These are phyloP conservation scores for Parelbella ahira DNA, from an alignment of 2,888 invertebrate species.

Conservation along the genomic window DNA sequence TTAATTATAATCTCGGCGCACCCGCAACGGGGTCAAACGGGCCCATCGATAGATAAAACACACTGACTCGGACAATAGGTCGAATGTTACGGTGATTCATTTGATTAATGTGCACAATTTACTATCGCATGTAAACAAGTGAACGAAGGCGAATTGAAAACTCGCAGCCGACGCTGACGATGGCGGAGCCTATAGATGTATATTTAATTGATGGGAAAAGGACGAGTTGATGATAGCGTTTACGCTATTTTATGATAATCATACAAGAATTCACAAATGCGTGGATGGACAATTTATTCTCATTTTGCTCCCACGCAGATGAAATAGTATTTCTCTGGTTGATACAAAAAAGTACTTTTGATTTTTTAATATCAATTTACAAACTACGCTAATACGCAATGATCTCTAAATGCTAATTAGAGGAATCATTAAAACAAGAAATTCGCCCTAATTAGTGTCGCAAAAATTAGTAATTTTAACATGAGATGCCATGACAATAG, in stretches of 20 bases:
- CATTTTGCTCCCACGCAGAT: not conserved
- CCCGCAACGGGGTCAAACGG: constrained; percentile 49
- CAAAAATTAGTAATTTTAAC: too few species aligned
- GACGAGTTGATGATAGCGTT: constrained; percentile 13
- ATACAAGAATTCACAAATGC: constrained; percentile 1
- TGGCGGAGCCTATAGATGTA: constrained; percentile 17
- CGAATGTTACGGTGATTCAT: constrained; percentile 26
- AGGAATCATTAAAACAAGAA: too few species aligned
- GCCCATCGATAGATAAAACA: constrained; percentile 32
- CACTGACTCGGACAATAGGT: constrained; percentile 25
- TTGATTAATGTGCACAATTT: constrained; percentile 24
- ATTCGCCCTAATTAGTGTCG: too few species aligned
- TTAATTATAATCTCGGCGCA: constrained; percentile 60
- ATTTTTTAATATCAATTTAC: too few species aligned
- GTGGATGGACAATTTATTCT: constrained; percentile 6
- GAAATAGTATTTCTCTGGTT: too few species aligned
- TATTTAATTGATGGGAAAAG: constrained; percentile 22
- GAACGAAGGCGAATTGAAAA: constrained; percentile 25
- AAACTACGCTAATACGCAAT: too few species aligned
- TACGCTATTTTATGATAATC: constrained; percentile 16
- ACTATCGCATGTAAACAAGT: constrained; percentile 25
- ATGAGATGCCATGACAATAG: too few species aligned
- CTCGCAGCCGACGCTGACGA: constrained; percentile 15
- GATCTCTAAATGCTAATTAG: too few species aligned
- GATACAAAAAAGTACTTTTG: too few species aligned